phyloP scores from a whole-genome alignment of 2,888 invertebrate species.

The Drosophila histrio region DNA sequence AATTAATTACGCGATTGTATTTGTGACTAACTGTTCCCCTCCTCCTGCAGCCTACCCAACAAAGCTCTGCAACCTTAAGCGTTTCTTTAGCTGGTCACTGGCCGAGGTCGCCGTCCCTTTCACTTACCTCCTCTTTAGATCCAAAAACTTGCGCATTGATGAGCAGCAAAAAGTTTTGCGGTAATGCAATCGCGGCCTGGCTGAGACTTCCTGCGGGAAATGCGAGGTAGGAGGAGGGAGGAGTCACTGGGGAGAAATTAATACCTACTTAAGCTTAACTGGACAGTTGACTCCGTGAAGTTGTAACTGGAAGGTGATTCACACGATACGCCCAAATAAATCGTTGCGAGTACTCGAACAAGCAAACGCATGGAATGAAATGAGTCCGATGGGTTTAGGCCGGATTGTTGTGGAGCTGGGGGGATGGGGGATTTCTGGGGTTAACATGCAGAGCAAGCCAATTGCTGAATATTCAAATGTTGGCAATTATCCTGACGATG shows the following conservation, averaged over 20 bases:
- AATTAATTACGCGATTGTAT: slow-evolving; percentile 82
- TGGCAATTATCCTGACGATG: slow-evolving; percentile 59
- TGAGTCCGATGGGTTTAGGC: background rate
- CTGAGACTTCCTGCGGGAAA: slow-evolving; percentile 15
- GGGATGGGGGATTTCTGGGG: background rate
- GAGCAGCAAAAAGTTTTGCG: slow-evolving; percentile 58
- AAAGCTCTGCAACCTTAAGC: slow-evolving; percentile 27
- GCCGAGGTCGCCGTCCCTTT: slow-evolving; percentile 11
- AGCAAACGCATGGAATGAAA: background rate
- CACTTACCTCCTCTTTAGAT: background rate
- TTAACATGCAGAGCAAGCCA: slow-evolving; percentile 3
- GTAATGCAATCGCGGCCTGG: slow-evolving; percentile 67
- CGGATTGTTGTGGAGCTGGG: background rate
- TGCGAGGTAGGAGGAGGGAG: background rate
- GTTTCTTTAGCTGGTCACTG: slow-evolving; percentile 44
- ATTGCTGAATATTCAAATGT: slow-evolving; percentile 61
- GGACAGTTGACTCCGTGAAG: slow-evolving; percentile 58
- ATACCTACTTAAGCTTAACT: slow-evolving; percentile 81
- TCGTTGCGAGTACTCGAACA: slow-evolving; percentile 11
- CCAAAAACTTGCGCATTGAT: slow-evolving; percentile 43
- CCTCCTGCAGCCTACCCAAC: background rate
- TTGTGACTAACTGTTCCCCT: slow-evolving; percentile 69
- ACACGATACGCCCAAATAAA: slow-evolving; percentile 56
- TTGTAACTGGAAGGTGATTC: slow-evolving; percentile 63
- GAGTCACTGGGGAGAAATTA: slow-evolving; percentile 77